phyloP scores from a whole-genome alignment of 1,140 invertebrate genomes.

The Phenacoccus solenopsis region DNA sequence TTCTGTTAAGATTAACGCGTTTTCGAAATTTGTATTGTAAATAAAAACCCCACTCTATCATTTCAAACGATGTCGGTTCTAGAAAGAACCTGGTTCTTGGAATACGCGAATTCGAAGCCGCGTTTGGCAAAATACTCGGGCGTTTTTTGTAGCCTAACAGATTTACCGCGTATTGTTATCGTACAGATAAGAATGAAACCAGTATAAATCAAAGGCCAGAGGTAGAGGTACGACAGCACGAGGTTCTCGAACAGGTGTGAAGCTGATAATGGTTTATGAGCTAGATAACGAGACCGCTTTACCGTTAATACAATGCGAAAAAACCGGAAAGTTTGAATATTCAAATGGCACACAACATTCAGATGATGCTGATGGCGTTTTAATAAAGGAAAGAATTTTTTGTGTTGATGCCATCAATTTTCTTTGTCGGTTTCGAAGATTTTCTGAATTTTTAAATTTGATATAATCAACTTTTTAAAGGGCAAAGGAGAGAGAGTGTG shows the following conservation, averaged over 20 bases:
- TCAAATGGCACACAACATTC: too few species aligned
- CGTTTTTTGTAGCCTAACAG: background rate
- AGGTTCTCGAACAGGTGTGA: background rate
- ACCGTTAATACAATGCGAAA: too few species aligned
- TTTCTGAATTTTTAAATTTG: too few species aligned
- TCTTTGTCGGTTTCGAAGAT: too few species aligned
- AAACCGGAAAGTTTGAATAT: too few species aligned
- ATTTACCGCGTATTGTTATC: slow-evolving; percentile 1
- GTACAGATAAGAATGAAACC: background rate
- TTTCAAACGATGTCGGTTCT: too few species aligned
- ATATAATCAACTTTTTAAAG: too few species aligned
- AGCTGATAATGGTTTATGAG: background rate
- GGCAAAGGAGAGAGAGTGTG: too few species aligned
- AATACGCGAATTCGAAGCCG: background rate
- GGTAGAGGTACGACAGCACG: too few species aligned
- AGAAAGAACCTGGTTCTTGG: background rate
- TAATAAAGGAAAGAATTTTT: too few species aligned
- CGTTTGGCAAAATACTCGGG: background rate
- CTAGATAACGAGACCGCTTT: background rate
- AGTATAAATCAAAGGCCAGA: background rate
- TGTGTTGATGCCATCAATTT: too few species aligned
- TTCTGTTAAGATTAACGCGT: background rate
- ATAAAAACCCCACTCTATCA: background rate
- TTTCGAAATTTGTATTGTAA: background rate
- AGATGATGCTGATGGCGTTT: too few species aligned